A percentile compares a stretch with the other conserved stretches of the same genome.
These are phyloP conservation scores for Euclidia mi DNA, from an alignment of 2,888 invertebrate genomes.

Conservation along the genomic window DNA sequence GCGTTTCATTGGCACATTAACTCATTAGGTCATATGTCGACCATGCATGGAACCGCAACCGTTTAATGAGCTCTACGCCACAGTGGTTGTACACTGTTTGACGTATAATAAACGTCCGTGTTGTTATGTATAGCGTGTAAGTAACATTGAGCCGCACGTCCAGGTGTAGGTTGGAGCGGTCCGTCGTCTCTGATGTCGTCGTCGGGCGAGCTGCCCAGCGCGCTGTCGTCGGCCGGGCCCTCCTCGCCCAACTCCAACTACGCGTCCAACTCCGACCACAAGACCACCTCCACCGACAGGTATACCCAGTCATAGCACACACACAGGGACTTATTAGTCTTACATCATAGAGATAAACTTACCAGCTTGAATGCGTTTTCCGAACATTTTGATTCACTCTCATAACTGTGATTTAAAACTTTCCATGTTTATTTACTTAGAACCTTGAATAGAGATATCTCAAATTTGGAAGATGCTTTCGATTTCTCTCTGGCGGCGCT, in stretches of 20 bases:
- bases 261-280: slow-evolving; percentile 75
- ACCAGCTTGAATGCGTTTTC: slow-evolving; percentile 56
- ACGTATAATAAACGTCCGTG: no score
- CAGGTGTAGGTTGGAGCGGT: slow-evolving; percentile 94
- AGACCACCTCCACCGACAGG: slow-evolving; percentile 77
- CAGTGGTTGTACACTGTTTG: no score
- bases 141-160: neutral
- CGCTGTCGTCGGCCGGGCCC: slow-evolving; percentile 93
- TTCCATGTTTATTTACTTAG: slow-evolving; percentile 29
- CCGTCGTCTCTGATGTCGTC: slow-evolving; percentile 94
- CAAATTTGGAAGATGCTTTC: slow-evolving; percentile 45
- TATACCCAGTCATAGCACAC: slow-evolving; percentile 50
- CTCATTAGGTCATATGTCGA: no score
- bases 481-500: slow-evolving; percentile 35
- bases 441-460: slow-evolving; percentile 9
- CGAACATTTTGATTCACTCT: slow-evolving; percentile 31
- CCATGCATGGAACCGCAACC: no score
- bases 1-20: no score
- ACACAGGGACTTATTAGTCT: slow-evolving; percentile 2
- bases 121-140: neutral
- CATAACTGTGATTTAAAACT: slow-evolving; percentile 25
- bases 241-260: slow-evolving; percentile 94
- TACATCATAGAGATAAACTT: slow-evolving; percentile 24
- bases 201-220: slow-evolving; percentile 87
- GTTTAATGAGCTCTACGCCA: no score